A percentile compares a stretch with the other conserved stretches of the same genome.
These are phyloP conservation scores for Uloborus plumipes DNA, from an alignment of 2,888 invertebrate species.

Conservation along the genomic window DNA sequence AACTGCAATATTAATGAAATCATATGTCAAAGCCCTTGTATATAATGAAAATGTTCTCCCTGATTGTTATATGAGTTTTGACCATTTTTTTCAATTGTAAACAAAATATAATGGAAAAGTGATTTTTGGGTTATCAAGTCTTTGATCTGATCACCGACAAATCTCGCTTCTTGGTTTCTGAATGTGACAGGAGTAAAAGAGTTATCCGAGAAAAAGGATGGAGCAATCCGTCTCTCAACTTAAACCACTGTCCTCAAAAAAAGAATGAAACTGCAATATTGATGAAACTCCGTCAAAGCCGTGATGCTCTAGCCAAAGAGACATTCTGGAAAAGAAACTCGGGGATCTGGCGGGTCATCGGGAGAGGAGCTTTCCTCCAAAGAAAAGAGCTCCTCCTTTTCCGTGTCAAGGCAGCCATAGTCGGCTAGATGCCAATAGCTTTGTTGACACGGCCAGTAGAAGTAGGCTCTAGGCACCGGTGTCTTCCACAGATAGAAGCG, in stretches of 20 bases:
- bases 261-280: not conserved
- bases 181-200: too few relatives aligned
- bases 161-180: too few relatives aligned
- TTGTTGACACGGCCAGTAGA: constrained; percentile 50
- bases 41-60: too few relatives aligned
- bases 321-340: constrained; percentile 28
- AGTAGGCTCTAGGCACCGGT: constrained; percentile 8
- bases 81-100: too few relatives aligned
- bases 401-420: constrained; percentile 31
- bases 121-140: too few relatives aligned
- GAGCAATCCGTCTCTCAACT: too few relatives aligned
- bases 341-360: constrained; percentile 35
- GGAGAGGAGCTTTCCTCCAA: constrained; percentile 6
- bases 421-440: constrained; percentile 56
- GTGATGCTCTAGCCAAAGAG: constrained; percentile 13
- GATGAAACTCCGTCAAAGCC: not conserved
- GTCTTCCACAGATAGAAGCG: constrained; percentile 44
- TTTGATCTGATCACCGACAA: too few relatives aligned
- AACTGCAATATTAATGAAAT: too few relatives aligned
- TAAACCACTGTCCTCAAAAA: not conserved
- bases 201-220: too few relatives aligned
- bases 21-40: not conserved
- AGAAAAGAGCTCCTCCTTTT: constrained; percentile 60
- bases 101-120: not conserved
- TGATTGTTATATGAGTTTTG: too few relatives aligned